A percentile compares a stretch with the other conserved stretches of the same genome.
Conservation (phyloP, 2,797 vertebrate genomes). For the Amphiprion clarkii region DNA sequence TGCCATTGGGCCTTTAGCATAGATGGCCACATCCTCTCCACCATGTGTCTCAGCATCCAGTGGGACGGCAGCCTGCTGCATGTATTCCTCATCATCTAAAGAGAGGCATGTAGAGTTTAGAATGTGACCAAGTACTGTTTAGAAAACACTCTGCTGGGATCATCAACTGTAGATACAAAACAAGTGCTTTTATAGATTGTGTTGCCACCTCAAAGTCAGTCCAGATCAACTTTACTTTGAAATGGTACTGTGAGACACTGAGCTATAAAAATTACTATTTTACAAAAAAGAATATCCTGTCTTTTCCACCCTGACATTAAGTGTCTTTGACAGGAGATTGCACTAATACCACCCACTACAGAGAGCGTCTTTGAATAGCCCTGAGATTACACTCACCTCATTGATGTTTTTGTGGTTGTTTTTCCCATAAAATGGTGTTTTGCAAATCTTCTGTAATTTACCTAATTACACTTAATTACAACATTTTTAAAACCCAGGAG, state of each 20-base stretch:
- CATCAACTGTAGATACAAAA: background rate
- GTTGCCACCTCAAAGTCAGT: background rate
- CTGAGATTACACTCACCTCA: background rate
- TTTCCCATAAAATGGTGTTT: constrained; percentile 19
- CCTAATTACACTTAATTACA: constrained; percentile 45
- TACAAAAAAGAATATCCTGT: background rate
- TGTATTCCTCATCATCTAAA: constrained; percentile 87
- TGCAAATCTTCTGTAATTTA: constrained; percentile 50
- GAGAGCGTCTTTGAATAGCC: background rate
- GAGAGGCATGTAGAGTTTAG: background rate
- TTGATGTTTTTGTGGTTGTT: constrained; percentile 21
- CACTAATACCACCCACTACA: background rate
- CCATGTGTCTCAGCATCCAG: constrained; percentile 88
- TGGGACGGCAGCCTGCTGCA: constrained; percentile 89
- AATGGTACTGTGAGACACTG: background rate
- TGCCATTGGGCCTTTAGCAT: constrained; percentile 89
- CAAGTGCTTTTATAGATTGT: constrained; percentile 4
- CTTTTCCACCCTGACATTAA: constrained; percentile 1
- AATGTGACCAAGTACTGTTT: background rate
- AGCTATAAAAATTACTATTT: background rate
- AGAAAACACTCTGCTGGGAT: background rate
- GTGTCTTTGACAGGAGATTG: constrained; percentile 1
- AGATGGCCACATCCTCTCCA: constrained; percentile 90
- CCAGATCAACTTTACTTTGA: background rate
- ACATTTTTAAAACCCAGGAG: constrained; percentile 4